Evolutionary conservation across 2,113 vertebrate genomes (phyloP).

Genomic region (Ariopsis seemanni): DNA sequence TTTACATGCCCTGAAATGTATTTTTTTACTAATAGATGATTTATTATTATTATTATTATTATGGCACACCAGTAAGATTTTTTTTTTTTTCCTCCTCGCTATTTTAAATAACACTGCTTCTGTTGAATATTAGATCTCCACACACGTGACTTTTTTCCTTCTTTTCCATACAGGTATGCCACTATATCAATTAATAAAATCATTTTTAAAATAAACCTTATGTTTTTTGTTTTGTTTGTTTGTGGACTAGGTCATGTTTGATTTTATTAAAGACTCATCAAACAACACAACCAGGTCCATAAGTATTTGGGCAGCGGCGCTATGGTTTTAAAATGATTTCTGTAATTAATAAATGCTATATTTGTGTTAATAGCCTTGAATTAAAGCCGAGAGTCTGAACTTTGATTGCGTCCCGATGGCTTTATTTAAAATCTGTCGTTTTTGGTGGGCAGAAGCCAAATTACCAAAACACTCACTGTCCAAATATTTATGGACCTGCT

Average conservation of each 20-base stretch:
- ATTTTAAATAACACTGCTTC: conserved; percentile 90
- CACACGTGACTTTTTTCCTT: conserved; percentile 85
- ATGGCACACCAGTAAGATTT: conserved; percentile 87
- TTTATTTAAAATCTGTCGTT: no score
- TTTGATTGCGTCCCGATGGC: no score
- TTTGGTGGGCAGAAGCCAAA: no score
- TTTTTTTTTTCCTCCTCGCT: conserved; percentile 71
- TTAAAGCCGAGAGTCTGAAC: no score
- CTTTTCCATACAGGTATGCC: conserved; percentile 86
- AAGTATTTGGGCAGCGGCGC: no score
- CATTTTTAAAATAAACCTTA: conserved; percentile 90
- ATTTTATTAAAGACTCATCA: background rate
- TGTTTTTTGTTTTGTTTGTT: conserved; percentile 59
- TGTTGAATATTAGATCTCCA: conserved; percentile 90
- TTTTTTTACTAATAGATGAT: conserved; percentile 99
- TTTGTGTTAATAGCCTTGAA: no score
- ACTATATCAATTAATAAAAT: conserved; percentile 93
- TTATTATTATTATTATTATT: conserved; percentile 66
- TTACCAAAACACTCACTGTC: no score
- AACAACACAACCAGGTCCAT: no score
- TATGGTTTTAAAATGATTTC: no score
- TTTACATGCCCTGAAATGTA: conserved; percentile 99
- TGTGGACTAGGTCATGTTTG: conserved; percentile 45
- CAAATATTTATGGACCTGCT: no score
- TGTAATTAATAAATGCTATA: no score